Conservation (phyloP, 1,140 invertebrate species). For the Bradynema listronoti region DNA sequence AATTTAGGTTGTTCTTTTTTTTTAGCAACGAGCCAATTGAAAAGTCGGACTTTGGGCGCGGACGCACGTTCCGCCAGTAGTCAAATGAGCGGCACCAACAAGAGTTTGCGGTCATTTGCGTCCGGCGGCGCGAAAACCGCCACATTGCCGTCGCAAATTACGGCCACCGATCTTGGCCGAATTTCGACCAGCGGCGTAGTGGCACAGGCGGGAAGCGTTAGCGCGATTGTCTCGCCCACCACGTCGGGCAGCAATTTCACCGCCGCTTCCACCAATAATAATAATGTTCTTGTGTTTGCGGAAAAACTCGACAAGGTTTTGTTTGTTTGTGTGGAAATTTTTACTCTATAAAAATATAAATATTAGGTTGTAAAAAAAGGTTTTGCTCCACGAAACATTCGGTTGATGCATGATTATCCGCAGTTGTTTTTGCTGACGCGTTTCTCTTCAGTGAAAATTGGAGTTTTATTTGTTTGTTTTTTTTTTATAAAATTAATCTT, state of each 20-base stretch:
- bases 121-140: not conserved
- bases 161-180: not conserved
- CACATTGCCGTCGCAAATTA: constrained; percentile 3
- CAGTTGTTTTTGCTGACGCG: too few species aligned
- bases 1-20: not conserved
- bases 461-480: too few species aligned
- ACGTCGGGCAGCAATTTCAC: constrained; percentile 2
- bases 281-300: constrained; percentile 29
- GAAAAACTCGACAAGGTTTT: constrained; percentile 68
- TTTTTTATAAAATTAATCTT: too few species aligned
- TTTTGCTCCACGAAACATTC: too few species aligned
- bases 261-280: constrained; percentile 16
- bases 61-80: not conserved
- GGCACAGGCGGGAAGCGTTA: too few species aligned
- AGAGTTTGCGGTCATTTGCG: not conserved
- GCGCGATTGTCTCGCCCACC: too few species aligned
- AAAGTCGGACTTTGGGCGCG: constrained; percentile 3
- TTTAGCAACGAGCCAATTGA: constrained; percentile 5
- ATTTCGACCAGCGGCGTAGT: too few species aligned
- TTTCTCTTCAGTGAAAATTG: too few species aligned
- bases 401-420: too few species aligned
- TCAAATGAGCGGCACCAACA: not conserved
- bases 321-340: not conserved
- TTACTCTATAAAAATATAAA: not conserved
- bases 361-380: too few species aligned